These are phyloP conservation scores for Ridgeia piscesae DNA, from an alignment of 1,140 invertebrate genomes.

Conservation along the genomic window DNA sequence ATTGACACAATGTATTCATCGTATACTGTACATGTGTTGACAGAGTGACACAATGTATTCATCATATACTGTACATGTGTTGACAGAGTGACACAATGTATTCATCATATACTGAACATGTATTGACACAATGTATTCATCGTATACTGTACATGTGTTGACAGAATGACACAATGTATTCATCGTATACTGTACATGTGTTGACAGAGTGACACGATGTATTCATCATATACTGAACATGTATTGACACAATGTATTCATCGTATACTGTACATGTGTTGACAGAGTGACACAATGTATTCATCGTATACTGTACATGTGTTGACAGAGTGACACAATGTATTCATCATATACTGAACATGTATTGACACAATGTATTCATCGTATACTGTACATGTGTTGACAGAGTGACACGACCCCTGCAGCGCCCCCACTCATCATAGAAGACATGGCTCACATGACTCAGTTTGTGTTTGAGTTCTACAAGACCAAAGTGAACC, in stretches of 20 bases:
- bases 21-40: background rate
- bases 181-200: background rate
- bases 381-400: background rate
- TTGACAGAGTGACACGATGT: background rate
- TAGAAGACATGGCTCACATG: conserved; percentile 90
- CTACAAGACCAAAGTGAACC: conserved; percentile 76
- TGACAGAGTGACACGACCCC: conserved; percentile 25
- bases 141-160: background rate
- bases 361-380: background rate
- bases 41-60: background rate
- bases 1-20: background rate
- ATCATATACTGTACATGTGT: background rate
- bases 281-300: background rate
- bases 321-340: background rate
- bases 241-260: background rate
- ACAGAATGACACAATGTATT: background rate
- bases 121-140: background rate
- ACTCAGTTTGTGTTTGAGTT: conserved; percentile 88
- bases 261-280: background rate
- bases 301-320: background rate
- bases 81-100: background rate
- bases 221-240: background rate
- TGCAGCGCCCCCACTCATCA: conserved; percentile 55
- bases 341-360: background rate
- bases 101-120: background rate